Evolutionary conservation across 2,888 invertebrate species (phyloP).

Genomic region (Aethes cnicana): DNA sequence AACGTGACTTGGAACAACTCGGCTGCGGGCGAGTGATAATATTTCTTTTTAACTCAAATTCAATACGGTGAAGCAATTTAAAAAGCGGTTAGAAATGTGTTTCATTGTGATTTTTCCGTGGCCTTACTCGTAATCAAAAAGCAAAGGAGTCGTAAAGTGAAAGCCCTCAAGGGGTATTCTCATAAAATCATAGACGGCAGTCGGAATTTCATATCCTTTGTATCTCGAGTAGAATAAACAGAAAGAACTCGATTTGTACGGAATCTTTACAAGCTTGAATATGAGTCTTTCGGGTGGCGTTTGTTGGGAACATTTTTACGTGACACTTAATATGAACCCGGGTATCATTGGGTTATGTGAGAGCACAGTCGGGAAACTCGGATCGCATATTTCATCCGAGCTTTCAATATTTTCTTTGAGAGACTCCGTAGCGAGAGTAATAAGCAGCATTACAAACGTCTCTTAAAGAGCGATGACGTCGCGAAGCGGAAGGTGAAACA

Average conservation of each 20-base stretch:
- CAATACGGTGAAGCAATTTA: constrained; percentile 18
- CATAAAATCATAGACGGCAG: constrained; percentile 25
- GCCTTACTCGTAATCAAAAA: constrained; percentile 17
- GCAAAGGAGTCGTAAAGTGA: constrained; percentile 24
- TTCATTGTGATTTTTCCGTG: constrained; percentile 8
- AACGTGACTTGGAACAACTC: constrained; percentile 26
- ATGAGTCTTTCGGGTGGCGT: constrained; percentile 9
- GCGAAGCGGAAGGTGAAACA: constrained; percentile 16
- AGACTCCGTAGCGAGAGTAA: not conserved
- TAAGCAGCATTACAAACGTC: not conserved
- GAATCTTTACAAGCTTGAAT: constrained; percentile 16
- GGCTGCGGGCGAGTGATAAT: constrained; percentile 9
- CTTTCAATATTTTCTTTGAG: not conserved
- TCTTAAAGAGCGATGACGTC: constrained; percentile 9
- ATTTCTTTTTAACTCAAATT: constrained; percentile 17
- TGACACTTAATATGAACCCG: not conserved
- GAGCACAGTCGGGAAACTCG: no score
- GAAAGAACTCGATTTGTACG: constrained; percentile 24
- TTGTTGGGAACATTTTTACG: constrained; percentile 1
- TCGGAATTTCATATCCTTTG: constrained; percentile 27
- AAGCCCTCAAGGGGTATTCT: constrained; percentile 20
- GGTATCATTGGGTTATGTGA: no score
- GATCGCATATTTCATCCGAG: not conserved
- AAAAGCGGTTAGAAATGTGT: not conserved
- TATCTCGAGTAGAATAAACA: constrained; percentile 25